A percentile compares a stretch with the other conserved stretches of the same genome.
Conservation (phyloP, 2,113 vertebrate species). For the Amblyornis subalaris region DNA sequence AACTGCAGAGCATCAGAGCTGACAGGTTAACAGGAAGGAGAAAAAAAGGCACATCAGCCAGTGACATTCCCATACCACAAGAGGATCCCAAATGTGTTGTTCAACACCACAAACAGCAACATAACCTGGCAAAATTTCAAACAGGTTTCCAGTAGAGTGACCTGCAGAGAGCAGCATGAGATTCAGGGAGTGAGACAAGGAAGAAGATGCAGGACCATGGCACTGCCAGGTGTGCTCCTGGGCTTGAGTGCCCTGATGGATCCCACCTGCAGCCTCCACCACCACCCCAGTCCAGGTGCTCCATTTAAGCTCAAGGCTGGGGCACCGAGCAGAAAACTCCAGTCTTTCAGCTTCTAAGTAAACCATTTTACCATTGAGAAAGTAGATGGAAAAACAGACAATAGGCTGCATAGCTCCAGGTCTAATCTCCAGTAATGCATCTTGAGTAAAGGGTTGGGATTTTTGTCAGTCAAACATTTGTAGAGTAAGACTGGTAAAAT, state of each 20-base stretch:
- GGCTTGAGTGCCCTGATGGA: background rate
- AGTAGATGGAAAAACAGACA: background rate
- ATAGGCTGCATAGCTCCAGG: background rate
- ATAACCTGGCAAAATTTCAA: background rate
- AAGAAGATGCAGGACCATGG: background rate
- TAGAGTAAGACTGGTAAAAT: background rate
- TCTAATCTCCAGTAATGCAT: rapidly evolving
- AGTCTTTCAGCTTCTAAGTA: background rate
- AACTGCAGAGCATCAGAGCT: background rate
- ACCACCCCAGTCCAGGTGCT: background rate
- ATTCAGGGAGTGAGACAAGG: background rate
- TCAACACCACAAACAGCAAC: background rate
- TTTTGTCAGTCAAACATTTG: background rate
- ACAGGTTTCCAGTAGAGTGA: background rate
- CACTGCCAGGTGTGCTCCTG: background rate
- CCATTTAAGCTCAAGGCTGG: background rate
- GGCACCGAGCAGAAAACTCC: rapidly evolving
- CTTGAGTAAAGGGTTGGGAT: rapidly evolving
- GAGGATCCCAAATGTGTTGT: background rate
- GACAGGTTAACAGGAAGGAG: background rate
- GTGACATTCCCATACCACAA: background rate
- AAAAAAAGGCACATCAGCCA: background rate
- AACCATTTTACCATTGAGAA: background rate
- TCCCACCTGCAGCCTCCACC: background rate
- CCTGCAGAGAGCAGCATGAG: background rate